Evolutionary conservation across 64 coral and sea anemone species (phyloP).

Genomic region (Platygyra sinensis): DNA sequence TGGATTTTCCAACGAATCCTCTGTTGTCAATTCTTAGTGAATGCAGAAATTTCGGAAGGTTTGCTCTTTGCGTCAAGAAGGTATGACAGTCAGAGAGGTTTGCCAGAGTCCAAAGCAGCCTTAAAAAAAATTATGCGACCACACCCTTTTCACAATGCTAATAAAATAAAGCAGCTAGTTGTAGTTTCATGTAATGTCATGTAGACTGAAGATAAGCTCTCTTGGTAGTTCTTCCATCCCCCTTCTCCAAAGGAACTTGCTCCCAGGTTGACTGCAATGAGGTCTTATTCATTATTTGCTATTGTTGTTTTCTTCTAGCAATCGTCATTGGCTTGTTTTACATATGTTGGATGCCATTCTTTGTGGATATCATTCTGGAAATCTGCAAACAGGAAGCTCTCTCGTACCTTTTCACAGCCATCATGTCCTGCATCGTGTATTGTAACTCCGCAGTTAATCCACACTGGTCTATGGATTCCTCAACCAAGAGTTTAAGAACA

Average conservation of each 20-base stretch:
- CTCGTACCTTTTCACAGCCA: conserved; percentile 25
- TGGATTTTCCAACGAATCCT: too few relatives aligned
- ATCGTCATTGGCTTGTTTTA: conserved; percentile 69
- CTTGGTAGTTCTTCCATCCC: background rate
- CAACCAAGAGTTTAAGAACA: conserved; percentile 59
- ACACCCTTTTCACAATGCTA: too few relatives aligned
- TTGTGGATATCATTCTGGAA: conserved; percentile 20
- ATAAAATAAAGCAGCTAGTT: too few relatives aligned
- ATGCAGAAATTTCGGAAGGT: too few relatives aligned
- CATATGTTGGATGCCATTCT: conserved; percentile 69
- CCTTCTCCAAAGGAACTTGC: background rate
- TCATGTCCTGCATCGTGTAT: conserved; percentile 30
- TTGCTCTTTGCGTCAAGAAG: too few relatives aligned
- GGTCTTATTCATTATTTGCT: background rate
- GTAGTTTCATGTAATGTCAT: too few relatives aligned
- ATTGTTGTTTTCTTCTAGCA: conserved; percentile 14
- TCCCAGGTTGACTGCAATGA: background rate
- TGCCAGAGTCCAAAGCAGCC: too few relatives aligned
- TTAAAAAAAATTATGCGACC: too few relatives aligned
- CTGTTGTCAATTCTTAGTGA: too few relatives aligned
- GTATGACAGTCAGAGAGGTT: too few relatives aligned
- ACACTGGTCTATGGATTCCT: conserved; percentile 61
- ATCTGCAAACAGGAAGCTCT: conserved; percentile 47
- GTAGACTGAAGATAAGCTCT: too few relatives aligned
- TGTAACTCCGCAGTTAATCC: conserved; percentile 66